Conservation (phyloP, 1,140 invertebrate genomes). For the Neoseiulus cucumeris region DNA sequence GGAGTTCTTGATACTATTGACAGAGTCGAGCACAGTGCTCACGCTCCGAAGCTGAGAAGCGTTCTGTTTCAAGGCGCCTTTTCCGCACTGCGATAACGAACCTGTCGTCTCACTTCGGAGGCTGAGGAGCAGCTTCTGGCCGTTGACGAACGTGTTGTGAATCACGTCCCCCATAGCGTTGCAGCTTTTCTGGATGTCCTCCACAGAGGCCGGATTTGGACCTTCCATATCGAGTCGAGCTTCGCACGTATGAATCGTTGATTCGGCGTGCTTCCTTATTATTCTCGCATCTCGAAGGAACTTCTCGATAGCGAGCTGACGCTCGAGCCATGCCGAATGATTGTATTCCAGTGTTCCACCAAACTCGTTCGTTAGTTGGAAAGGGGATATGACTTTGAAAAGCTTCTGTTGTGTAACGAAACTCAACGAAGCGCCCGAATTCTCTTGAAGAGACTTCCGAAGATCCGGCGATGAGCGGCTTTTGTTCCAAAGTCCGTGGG, state of each 20-base stretch:
- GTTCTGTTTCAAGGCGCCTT: conserved; percentile 1
- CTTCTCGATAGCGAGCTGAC: conserved; percentile 1
- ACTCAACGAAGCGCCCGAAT: background rate
- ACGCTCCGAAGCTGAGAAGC: background rate
- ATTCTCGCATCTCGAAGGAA: background rate
- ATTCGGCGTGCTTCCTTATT: background rate
- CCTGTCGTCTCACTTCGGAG: background rate
- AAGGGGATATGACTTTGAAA: background rate
- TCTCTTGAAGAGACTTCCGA: background rate
- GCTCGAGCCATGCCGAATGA: background rate
- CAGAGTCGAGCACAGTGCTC: background rate
- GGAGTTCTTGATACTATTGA: background rate
- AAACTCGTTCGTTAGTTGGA: background rate
- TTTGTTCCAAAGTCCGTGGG: background rate
- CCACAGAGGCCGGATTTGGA: background rate
- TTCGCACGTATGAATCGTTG: conserved; percentile 4
- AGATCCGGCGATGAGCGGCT: conserved; percentile 1
- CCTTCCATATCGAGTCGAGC: background rate
- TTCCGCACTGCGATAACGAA: background rate
- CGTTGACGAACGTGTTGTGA: background rate
- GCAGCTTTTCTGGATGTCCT: background rate
- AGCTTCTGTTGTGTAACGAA: conserved; percentile 1
- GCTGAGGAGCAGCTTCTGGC: background rate
- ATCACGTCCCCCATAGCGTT: background rate
- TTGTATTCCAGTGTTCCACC: conserved; percentile 5